Conservation (phyloP, 2,888 invertebrate genomes). For the Rhamnusium bicolor region DNA sequence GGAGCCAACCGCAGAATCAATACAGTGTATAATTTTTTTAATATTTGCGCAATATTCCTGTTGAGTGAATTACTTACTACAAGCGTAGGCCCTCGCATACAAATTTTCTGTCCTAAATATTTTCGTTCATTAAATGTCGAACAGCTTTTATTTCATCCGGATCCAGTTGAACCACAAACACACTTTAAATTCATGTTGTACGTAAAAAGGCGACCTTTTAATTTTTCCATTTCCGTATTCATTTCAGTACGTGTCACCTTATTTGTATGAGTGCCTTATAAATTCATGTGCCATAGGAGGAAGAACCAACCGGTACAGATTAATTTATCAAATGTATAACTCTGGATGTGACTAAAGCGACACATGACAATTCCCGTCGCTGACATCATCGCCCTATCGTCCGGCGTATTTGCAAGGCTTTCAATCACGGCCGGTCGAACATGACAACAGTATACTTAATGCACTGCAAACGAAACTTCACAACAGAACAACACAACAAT, state of each 20-base stretch:
- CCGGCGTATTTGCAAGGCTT: conserved; percentile 58
- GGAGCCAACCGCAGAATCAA: too few species aligned
- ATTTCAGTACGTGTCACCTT: not conserved
- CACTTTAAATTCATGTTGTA: not conserved
- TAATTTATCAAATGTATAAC: conserved; percentile 63
- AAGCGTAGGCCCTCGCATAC: too few species aligned
- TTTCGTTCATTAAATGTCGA: too few species aligned
- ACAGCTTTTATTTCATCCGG: too few species aligned
- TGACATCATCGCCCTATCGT: conserved; percentile 55
- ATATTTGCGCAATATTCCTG: too few species aligned
- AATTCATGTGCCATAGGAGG: conserved; percentile 1
- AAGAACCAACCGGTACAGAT: conserved; percentile 43
- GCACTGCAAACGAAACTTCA: conserved; percentile 31
- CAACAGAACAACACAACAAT: not conserved
- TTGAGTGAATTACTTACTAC: too few species aligned
- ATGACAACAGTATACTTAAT: conserved; percentile 53
- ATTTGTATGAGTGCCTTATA: not conserved
- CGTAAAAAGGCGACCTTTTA: not conserved
- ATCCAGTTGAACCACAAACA: not conserved
- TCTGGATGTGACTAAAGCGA: conserved; percentile 64
- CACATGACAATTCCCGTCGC: conserved; percentile 63
- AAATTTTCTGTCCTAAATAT: too few species aligned
- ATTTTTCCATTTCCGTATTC: not conserved
- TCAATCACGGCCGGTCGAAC: conserved; percentile 59
- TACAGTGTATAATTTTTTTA: too few species aligned